Conservation (phyloP, 2,888 invertebrate genomes). For the Chorisops tibialis region DNA sequence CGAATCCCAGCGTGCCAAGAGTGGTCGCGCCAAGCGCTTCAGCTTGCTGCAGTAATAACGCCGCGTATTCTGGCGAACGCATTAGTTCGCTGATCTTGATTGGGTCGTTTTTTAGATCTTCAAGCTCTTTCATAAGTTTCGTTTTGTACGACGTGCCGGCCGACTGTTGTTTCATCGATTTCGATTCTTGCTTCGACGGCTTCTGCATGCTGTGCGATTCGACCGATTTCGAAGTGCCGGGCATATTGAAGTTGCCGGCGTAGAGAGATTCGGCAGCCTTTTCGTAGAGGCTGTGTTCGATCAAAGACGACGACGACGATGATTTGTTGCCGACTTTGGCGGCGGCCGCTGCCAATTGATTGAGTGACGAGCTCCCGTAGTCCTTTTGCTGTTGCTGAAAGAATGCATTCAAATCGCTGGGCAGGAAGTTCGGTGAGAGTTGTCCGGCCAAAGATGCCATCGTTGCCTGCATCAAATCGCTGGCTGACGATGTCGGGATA, state of each 20-base stretch:
- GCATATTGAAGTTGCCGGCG: conserved; percentile 14
- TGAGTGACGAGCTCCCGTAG: conserved; percentile 47
- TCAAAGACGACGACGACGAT: background rate
- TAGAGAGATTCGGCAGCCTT: conserved; percentile 19
- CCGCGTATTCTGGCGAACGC: conserved; percentile 51
- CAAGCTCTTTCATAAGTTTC: conserved; percentile 50
- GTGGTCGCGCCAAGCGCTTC: conserved; percentile 51
- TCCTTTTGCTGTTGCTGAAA: conserved; percentile 48
- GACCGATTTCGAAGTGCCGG: conserved; percentile 34
- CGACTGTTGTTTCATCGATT: conserved; percentile 5
- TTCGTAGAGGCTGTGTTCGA: conserved; percentile 3
- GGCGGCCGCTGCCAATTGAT: conserved; percentile 49
- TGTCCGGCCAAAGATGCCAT: conserved; percentile 50
- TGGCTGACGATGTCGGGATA: conserved; percentile 38
- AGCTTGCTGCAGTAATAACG: conserved; percentile 50
- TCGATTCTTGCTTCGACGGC: conserved; percentile 19
- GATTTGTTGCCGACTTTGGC: conserved; percentile 45
- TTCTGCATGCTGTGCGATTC: conserved; percentile 30
- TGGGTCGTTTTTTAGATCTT: conserved; percentile 51
- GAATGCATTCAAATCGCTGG: conserved; percentile 46
- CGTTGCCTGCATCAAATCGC: conserved; percentile 51
- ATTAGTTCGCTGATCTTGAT: conserved; percentile 51
- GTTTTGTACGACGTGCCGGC: conserved; percentile 47
- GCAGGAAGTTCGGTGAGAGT: conserved; percentile 48
- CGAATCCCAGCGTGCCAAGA: conserved; percentile 48